Base-by-base conservation (phyloP, 2,797 vertebrate genomes). In the Cyclopterus lumpus region DNA sequence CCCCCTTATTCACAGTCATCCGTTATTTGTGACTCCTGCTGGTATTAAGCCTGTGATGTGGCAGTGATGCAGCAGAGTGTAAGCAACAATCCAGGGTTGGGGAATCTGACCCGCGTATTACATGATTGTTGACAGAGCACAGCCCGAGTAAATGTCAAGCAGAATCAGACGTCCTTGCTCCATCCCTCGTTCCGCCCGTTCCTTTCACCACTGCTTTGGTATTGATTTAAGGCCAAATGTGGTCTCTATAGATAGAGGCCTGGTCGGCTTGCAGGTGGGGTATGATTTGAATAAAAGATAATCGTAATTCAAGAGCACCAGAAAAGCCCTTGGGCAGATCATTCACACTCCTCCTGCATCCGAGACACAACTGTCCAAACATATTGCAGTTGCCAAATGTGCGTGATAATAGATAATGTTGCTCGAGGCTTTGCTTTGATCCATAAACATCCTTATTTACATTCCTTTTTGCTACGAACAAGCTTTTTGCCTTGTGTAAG, bases 201-300 rank as follows among this genome's bases (percentile, higher is more conserved):
- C 65, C 38, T 68, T 60, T 79, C 71, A 57, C 71, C 64, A 53
- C 60, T 64, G 67, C 81, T 80, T 84, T 79, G 67, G 57, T 85
- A 89, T 88, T 88, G 88, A 88, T 90, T 89, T 82, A 86, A 83
- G 77, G 59, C 75, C 66, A 75, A 83, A 81, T 77, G 81, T 70
- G 79, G 74, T 86, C 73, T 88, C 75, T 71, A 67, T 57, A 73
- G 81, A 82, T 75, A 81, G 72, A 77, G 40, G 36, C 16, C 38
- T 40, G 67, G 34, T 49, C 40, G 40, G 53, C 57, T 81, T 57
- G 81, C 69, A 81, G 75, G 81, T 83, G 78, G 76, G 78, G 81
- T 79, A 71, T 80, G 71, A 90, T 89, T 85, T 89, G 78, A 91
- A 90, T 92, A 79, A 84, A 88, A 90, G 71, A 82, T 83, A 72